phyloP scores from a whole-genome alignment of 2,888 invertebrate species.

The Erebia ligea region DNA sequence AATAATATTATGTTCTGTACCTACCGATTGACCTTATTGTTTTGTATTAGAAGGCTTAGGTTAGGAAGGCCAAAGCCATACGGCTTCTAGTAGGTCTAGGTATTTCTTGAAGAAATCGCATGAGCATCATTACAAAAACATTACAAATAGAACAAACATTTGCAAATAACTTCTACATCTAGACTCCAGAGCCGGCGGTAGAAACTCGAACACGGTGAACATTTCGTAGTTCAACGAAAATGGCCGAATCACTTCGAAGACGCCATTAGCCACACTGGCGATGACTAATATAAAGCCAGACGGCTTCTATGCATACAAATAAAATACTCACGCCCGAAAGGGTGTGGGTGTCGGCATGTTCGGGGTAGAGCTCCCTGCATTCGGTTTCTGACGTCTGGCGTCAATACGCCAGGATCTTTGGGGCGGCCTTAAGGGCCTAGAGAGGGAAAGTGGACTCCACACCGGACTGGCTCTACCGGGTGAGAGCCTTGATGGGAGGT shows the following conservation, averaged over 20 bases:
- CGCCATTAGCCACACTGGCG: conserved; percentile 72
- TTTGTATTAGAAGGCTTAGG: background rate
- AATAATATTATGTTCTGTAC: background rate
- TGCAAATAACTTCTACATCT: conserved; percentile 72
- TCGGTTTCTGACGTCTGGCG: too few species aligned
- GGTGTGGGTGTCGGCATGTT: too few species aligned
- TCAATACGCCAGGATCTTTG: too few species aligned
- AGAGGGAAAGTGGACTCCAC: too few species aligned
- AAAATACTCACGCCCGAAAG: too few species aligned
- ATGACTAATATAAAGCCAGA: too few species aligned
- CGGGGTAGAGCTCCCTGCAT: too few species aligned
- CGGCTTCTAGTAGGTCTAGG: background rate
- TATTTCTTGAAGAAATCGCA: background rate
- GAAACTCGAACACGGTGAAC: conserved; percentile 83
- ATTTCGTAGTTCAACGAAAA: conserved; percentile 83
- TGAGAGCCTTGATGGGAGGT: too few species aligned
- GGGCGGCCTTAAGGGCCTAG: too few species aligned
- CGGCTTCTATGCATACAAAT: background rate
- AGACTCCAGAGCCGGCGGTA: conserved; percentile 76
- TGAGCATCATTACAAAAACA: too few species aligned
- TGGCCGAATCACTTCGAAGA: conserved; percentile 82
- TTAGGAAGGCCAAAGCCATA: background rate
- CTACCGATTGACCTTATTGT: background rate
- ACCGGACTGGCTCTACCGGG: too few species aligned
- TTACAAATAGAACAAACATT: too few species aligned